These are phyloP conservation scores for Clanis bilineata DNA, from an alignment of 2,888 invertebrate species.

Conservation along the genomic window DNA sequence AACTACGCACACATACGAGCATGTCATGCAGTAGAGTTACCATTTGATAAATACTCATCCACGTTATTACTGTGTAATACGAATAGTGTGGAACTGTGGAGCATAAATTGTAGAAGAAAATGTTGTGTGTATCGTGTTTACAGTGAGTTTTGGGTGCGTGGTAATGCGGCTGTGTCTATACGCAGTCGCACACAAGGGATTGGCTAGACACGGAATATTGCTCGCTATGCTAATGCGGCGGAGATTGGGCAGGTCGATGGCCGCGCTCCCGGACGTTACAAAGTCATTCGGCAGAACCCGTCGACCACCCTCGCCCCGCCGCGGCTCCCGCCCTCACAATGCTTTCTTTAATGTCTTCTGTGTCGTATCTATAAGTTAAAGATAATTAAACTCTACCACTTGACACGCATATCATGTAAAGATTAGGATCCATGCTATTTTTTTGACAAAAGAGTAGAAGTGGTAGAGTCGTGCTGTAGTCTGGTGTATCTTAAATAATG, in stretches of 20 bases:
- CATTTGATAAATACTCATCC: conserved; percentile 21
- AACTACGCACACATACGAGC: conserved; percentile 37
- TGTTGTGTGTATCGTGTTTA: neutral
- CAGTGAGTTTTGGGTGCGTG: conserved; percentile 20
- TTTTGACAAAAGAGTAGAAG: neutral
- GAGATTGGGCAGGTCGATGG: conserved; percentile 83
- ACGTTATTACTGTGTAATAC: neutral
- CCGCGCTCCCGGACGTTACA: conserved; percentile 79
- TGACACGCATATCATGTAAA: neutral
- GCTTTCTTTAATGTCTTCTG: conserved; percentile 9
- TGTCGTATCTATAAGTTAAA: conserved; percentile 1
- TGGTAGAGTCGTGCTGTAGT: neutral
- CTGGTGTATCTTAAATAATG: neutral
- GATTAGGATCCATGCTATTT: neutral
- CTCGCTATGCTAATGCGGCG: conserved; percentile 82
- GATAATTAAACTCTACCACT: conserved; percentile 9
- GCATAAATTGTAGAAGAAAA: neutral
- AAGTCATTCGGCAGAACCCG: conserved; percentile 78
- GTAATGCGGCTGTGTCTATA: conserved; percentile 38
- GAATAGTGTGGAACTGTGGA: neutral
- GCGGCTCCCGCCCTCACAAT: conserved; percentile 46
- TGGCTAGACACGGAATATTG: conserved; percentile 74
- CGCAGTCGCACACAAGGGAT: conserved; percentile 50
- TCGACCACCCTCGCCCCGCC: conserved; percentile 63
- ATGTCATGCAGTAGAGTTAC: conserved; percentile 33